Base-by-base conservation (phyloP, 2,797 vertebrate species). In the Thripadectes ignobilis region DNA sequence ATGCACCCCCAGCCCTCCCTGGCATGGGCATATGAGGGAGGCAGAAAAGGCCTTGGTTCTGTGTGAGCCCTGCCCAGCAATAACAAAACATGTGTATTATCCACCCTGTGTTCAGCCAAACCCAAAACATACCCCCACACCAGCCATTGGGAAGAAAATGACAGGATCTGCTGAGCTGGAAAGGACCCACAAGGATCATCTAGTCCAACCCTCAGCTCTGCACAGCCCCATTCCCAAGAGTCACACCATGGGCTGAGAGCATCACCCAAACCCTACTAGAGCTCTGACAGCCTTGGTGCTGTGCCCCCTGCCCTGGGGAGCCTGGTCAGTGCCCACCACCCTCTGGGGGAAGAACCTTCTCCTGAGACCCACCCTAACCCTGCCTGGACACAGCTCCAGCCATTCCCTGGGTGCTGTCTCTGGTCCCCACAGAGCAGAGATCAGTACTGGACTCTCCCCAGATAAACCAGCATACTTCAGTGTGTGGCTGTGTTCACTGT, bases 1-100 rank as follows among this genome's bases (percentile, higher is more conserved):
- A 5, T 5, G 3, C 29, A 10, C 52, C 41, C 41, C 52, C 54
- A 45, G 62, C 14, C 43, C 14, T 57, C 45, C 61, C 46, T n/a
- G 46, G 11, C 0, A 0, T 5, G 26, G 7, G 41, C 2, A 1
- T 3, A 5, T 0, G 3, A 39, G 39, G 39, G 39, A n/a, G 4
- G 9, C 55, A 61, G 54, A 7, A 62, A 14, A 27, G 48, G 2
- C 55, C 27, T 36, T 43, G 34, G 41, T 55, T 57, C 65, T 57
- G 36, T 24, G 36, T 16, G 29, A 36, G 11, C 32, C 16, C 32
- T 66, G 32, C 41, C 41, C 71, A 62, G 49, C 11, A 51, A 10
- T 2, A 51, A 18, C 46, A 59, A 7, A 52, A 68, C 7, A 30
- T 9, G 57, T 63, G 11, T 26, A 2, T 62, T 29, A 20, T 9